These are phyloP conservation scores for Eilema sororculum DNA, from an alignment of 2,888 invertebrate species.

Conservation along the genomic window DNA sequence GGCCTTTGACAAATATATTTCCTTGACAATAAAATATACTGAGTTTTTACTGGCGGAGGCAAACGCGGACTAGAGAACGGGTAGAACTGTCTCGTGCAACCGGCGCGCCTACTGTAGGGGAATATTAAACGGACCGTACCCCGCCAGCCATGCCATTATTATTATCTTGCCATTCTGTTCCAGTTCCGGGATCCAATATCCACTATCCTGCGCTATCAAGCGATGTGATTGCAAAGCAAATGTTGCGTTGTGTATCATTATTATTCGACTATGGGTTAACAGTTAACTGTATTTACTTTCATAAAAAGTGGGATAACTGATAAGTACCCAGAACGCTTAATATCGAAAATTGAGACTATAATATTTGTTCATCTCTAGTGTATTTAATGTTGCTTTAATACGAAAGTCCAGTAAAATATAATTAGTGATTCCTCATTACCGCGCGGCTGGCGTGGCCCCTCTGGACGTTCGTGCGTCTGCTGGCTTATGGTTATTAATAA, in stretches of 20 bases:
- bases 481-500: constrained; percentile 88
- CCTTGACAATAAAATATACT: constrained; percentile 83
- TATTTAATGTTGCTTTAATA: constrained; percentile 78
- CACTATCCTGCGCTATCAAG: constrained; percentile 47
- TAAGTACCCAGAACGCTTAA: constrained; percentile 36
- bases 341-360: constrained; percentile 54
- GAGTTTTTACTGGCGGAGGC: constrained; percentile 77
- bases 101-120: constrained; percentile 78
- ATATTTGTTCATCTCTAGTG: constrained; percentile 58
- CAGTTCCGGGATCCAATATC: constrained; percentile 57
- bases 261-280: constrained; percentile 32
- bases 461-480: constrained; percentile 87
- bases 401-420: constrained; percentile 86
- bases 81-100: constrained; percentile 80
- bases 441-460: constrained; percentile 83
- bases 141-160: constrained; percentile 64
- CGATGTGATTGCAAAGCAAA: constrained; percentile 53
- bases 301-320: constrained; percentile 17
- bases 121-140: constrained; percentile 80
- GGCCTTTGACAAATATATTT: constrained; percentile 83
- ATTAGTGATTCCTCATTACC: constrained; percentile 87
- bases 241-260: constrained; percentile 47
- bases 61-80: constrained; percentile 71
- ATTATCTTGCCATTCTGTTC: constrained; percentile 73
- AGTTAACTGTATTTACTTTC: constrained; percentile 31